Conservation (phyloP, 2,888 invertebrate genomes). For the Keiferia lycopersicella region DNA sequence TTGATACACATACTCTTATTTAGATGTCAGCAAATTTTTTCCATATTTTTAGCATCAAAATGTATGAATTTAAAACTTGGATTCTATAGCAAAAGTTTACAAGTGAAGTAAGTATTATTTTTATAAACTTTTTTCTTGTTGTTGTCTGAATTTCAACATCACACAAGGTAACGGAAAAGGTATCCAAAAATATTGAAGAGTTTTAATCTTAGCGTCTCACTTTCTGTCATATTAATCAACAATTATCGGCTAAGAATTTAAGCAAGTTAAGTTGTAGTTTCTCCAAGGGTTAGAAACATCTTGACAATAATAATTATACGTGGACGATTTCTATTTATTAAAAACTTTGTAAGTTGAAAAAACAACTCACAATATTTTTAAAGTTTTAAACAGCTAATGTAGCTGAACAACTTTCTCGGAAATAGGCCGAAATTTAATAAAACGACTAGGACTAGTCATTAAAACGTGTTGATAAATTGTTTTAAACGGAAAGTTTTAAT, state of each 20-base stretch:
- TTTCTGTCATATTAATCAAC: slow-evolving; percentile 62
- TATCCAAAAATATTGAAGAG: slow-evolving; percentile 23
- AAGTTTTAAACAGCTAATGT: too few relatives aligned
- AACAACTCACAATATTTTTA: too few relatives aligned
- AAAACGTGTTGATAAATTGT: too few relatives aligned
- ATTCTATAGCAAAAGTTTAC: not conserved
- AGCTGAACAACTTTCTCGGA: not conserved
- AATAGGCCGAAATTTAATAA: too few relatives aligned
- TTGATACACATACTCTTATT: not conserved
- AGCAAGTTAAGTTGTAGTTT: slow-evolving; percentile 10
- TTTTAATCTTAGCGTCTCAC: slow-evolving; percentile 48
- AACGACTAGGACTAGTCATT: too few relatives aligned
- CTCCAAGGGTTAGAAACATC: not conserved
- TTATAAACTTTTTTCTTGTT: too few relatives aligned
- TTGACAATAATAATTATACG: not conserved
- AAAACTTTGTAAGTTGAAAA: not conserved
- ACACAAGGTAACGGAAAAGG: slow-evolving; percentile 12
- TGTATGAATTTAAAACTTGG: too few relatives aligned
- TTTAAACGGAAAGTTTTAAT: too few relatives aligned
- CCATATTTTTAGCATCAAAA: not conserved
- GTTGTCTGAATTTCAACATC: not conserved
- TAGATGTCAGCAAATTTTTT: too few relatives aligned
- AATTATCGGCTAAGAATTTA: slow-evolving; percentile 17
- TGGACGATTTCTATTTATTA: not conserved
- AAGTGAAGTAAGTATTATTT: not conserved